Evolutionary conservation across 2,888 invertebrate genomes (phyloP).

Genomic region (Sinopyrophorus schimmeli): DNA sequence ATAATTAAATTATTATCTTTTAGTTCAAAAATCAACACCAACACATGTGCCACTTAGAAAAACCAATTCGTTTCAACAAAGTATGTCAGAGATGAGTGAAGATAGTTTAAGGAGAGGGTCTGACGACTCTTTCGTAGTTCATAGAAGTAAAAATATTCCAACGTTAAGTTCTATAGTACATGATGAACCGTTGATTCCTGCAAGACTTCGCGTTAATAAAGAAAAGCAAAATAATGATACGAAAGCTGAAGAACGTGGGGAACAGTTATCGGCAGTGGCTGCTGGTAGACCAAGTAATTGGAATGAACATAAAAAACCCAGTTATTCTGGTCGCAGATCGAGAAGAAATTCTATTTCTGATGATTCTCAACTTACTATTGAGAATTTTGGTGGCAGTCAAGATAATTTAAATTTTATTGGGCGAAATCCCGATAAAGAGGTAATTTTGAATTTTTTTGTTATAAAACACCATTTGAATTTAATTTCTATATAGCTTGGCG

Average conservation of each 20-base stretch:
- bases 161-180: slow-evolving; percentile 70
- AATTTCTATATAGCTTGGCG: slow-evolving; percentile 47
- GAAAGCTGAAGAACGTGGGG: slow-evolving; percentile 70
- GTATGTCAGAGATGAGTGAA: slow-evolving; percentile 52
- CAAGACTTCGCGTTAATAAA: slow-evolving; percentile 62
- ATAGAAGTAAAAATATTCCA: slow-evolving; percentile 76
- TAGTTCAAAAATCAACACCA: slow-evolving; percentile 61
- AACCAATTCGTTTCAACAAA: slow-evolving; percentile 52
- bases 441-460: slow-evolving; percentile 26
- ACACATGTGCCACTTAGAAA: slow-evolving; percentile 54
- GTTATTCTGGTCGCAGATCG: slow-evolving; percentile 82
- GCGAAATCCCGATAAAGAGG: slow-evolving; percentile 79
- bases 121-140: slow-evolving; percentile 79
- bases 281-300: slow-evolving; percentile 87
- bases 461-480: slow-evolving; percentile 4
- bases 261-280: slow-evolving; percentile 57
- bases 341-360: slow-evolving; percentile 82
- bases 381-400: slow-evolving; percentile 92
- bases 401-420: slow-evolving; percentile 86
- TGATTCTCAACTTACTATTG: slow-evolving; percentile 87
- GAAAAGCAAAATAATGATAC: slow-evolving; percentile 66
- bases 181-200: slow-evolving; percentile 62
- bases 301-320: slow-evolving; percentile 71
- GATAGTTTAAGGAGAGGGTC: slow-evolving; percentile 53
- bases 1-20: too few relatives aligned